Percentiles rank a stretch among this genome's conserved stretches.
Evolutionary conservation across 2,888 invertebrate species (phyloP).

Genomic region (Dioctria rufipes): DNA sequence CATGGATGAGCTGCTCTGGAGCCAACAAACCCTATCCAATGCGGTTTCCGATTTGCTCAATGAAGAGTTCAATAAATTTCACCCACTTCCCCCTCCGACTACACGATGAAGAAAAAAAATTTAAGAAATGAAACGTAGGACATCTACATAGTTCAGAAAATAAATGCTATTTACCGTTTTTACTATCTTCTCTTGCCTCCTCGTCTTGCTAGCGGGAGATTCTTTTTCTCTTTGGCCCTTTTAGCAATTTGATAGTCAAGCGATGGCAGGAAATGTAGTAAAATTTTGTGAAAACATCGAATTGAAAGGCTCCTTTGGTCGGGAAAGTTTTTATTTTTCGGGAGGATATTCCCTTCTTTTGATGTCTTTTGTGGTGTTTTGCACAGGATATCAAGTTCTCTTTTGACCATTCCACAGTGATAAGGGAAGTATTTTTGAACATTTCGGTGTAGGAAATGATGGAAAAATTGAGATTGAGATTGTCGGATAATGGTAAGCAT

Average conservation of each 20-base stretch:
- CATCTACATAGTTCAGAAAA: conserved; percentile 18
- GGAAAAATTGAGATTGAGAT: too few species aligned
- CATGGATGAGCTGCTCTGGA: not conserved
- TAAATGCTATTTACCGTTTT: conserved; percentile 32
- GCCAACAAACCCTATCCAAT: conserved; percentile 3
- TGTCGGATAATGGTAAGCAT: too few species aligned
- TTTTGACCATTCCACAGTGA: not conserved
- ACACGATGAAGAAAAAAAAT: too few species aligned
- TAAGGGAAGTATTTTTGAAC: not conserved
- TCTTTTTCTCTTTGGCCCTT: not conserved
- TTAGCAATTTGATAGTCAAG: conserved; percentile 28
- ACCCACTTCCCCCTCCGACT: too few species aligned
- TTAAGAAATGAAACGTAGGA: not conserved
- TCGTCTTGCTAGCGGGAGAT: not conserved
- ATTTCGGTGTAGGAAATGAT: too few species aligned
- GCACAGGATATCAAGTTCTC: conserved; percentile 12
- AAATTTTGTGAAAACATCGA: conserved; percentile 27
- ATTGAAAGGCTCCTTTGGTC: conserved; percentile 27
- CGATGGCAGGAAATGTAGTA: conserved; percentile 18
- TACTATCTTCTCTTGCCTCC: not conserved
- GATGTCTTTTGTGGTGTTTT: not conserved
- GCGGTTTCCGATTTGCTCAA: conserved; percentile 28
- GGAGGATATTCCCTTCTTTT: conserved; percentile 9
- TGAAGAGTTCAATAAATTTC: conserved; percentile 8
- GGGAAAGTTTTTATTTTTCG: not conserved